A percentile compares a stretch with the other conserved stretches of the same genome.
These are phyloP conservation scores for Helicolenus hilgendorfi DNA, from an alignment of 2,797 vertebrate species.

Conservation along the genomic window DNA sequence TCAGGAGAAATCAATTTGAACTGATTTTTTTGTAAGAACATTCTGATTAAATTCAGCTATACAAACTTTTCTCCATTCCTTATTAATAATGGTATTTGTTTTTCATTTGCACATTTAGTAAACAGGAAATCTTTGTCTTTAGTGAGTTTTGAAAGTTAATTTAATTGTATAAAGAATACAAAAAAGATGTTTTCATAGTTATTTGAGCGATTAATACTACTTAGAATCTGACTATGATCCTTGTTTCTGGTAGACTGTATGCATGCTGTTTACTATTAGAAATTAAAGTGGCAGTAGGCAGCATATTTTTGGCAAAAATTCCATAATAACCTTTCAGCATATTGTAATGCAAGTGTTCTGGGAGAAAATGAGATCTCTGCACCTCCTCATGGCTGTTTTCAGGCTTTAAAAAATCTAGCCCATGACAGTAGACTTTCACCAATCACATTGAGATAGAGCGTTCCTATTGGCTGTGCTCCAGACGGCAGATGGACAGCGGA, in stretches of 20 bases:
- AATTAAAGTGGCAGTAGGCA: no score
- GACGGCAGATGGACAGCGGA: no score
- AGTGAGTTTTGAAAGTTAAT: background rate
- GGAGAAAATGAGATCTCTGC: no score
- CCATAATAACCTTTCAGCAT: no score
- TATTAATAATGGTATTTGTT: background rate
- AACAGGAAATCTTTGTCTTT: background rate
- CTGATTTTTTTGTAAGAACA: background rate
- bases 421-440: no score
- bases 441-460: no score
- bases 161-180: background rate
- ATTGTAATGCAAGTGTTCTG: no score
- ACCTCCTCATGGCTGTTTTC: no score
- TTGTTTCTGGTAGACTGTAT: background rate
- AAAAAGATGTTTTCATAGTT: background rate
- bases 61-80: background rate
- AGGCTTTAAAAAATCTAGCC: no score
- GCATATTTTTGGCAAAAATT: no score
- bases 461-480: no score
- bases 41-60: constrained; percentile 14
- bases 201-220: background rate
- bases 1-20: background rate
- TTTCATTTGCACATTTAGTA: background rate
- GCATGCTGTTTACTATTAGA: background rate
- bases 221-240: background rate